These are phyloP conservation scores for Leptinotarsa tumamoca DNA, from an alignment of 2,888 invertebrate species.

Conservation along the genomic window DNA sequence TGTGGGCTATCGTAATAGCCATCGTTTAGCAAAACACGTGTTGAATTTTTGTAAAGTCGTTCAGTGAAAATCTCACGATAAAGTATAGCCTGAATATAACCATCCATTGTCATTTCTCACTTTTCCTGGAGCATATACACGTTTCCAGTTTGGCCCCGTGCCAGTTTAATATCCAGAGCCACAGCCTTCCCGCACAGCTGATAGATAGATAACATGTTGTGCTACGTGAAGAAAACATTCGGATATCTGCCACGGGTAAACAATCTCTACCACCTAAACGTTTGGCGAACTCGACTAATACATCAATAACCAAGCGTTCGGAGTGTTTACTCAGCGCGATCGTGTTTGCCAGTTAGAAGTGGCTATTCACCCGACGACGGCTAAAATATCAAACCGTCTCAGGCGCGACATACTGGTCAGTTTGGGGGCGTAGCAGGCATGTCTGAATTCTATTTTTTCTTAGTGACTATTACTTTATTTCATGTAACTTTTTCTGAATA, in stretches of 20 bases:
- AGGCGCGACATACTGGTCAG: no score
- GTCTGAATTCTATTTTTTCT: no score
- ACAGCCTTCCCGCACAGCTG: slow-evolving; percentile 21
- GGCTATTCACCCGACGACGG: slow-evolving; percentile 35
- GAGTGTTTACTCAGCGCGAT: slow-evolving; percentile 51
- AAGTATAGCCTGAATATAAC: background rate
- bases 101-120: background rate
- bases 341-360: slow-evolving; percentile 40
- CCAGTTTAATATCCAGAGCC: slow-evolving; percentile 51
- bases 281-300: slow-evolving; percentile 43
- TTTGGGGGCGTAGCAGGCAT: no score
- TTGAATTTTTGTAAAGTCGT: no score
- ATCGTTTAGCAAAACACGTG: no score
- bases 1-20: no score
- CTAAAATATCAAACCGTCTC: slow-evolving; percentile 25
- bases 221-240: slow-evolving; percentile 43
- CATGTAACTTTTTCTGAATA: no score
- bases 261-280: slow-evolving; percentile 53
- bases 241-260: slow-evolving; percentile 49
- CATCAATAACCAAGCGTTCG: slow-evolving; percentile 49
- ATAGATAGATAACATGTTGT: slow-evolving; percentile 39
- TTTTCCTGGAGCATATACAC: slow-evolving; percentile 16
- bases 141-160: slow-evolving; percentile 46
- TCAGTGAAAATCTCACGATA: no score
- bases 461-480: no score